Evolutionary conservation across 2,888 invertebrate genomes (phyloP), one percentile per base, ranked within the genome.

Genomic region (Andrena camellia): DNA sequence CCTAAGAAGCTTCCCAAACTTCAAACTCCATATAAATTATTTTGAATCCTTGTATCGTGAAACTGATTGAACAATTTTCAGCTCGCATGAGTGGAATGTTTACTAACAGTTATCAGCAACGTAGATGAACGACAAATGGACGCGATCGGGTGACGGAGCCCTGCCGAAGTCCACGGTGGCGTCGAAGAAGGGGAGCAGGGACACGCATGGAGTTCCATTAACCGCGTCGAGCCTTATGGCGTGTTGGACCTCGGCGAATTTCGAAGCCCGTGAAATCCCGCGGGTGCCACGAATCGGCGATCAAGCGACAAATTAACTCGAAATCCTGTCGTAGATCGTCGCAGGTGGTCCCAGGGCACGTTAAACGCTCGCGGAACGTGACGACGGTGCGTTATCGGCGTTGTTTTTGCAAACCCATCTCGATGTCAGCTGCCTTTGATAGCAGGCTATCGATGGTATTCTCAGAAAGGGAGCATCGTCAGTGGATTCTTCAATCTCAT

Each of bases 281-380:
- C 82, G 89, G 89, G 91, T 84, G 77, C 87, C 80, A 79, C 90
- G 90, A 86, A 86, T 90, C 90, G 90, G 86, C 88, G 89, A 85
- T 89, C 90, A 90, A 90, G 88, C 91, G 91, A 92, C 91, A 92
- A 92, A 92, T 92, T 92, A 91, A 90, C 91, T 85, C 63, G 62
- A 71, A 73, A 77, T 75, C 88, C 83, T 75, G 62, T 77, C 77
- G 82, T 73, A 81, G 76, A 72, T 69, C 82, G 81, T 68, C 73
- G 68, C 74, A 59, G 83, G 64, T 72, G 81, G 64, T 63, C 63
- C 35, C 68, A 13, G 29, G 72, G 54, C 76, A 68, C 81, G 75
- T 83, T 81, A 77, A 81, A 69, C 69, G 82, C 66, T 76, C 81
- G 72, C 60, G 72, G 81, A 72, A 83, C 72, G 76, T 42, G 70